Base-by-base conservation (phyloP, 2,113 vertebrate species). In the Heptranchias perlo region DNA sequence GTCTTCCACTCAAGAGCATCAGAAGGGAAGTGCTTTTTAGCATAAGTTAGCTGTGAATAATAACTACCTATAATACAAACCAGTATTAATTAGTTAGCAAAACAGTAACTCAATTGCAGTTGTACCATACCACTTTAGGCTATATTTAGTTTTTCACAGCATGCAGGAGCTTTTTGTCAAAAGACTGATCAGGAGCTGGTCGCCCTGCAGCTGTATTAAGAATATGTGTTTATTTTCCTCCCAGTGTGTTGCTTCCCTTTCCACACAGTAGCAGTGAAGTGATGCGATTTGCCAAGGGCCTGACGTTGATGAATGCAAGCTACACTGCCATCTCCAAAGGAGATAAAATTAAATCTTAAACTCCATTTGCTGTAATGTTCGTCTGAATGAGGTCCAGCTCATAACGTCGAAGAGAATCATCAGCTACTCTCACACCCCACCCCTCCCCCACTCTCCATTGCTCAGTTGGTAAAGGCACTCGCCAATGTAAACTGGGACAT, bases 281-380 rank as follows among this genome's bases (percentile, higher is more conserved):
- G 31, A 54, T 92, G 14, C 54, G 54, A 92, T 35, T 92, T 92
- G 89, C 89, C 89, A 61, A 61, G 4, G 61, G 14, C 35, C 31
- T 62, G 89, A 92, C 35, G 16, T 91, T 91, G 54, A 91, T 92
- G 31, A 92, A 92, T 61, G 54, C 28, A 31, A 61, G 14, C 54
- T 92, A 54, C 35, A 92, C 89, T 92, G 52, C 28, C 54, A 92
- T 39, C 31, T 61, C 54, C 16, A 92, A 92, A 61, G 54, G 89
- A n/a, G 54, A 92, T 92, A n/a, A n/a, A 61, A 61, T 92, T 61
- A 92, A 61, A 61, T 92, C 31, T 92, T n/a, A 61, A 61, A 61
- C 31, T n/a, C 35, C 31, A 61, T 61, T 91, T 61, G 61, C 31
- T 58, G 31, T 6, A 91, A 61, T 23, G 1, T 39, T 82, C 16